A percentile compares a stretch with the other conserved stretches of the same genome.
Conservation (phyloP, 1,140 invertebrate species). For the Drosophila neocordata region DNA sequence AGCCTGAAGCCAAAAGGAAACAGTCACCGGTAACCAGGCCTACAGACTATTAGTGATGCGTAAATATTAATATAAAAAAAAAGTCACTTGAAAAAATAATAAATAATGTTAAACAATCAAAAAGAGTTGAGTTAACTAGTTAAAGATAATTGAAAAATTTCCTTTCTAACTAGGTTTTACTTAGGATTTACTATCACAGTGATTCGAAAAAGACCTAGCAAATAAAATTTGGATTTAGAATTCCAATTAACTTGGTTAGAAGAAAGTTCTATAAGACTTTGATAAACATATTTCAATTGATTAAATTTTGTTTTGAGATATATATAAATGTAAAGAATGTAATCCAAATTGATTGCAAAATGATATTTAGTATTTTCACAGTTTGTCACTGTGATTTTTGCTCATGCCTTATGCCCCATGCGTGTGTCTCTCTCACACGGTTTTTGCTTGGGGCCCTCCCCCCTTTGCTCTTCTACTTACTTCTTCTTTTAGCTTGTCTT, state of each 20-base stretch:
- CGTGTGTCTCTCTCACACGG: slow-evolving; percentile 41
- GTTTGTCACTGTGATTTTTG: slow-evolving; percentile 26
- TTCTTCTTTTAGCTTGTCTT: slow-evolving; percentile 21
- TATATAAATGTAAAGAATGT: too few species aligned
- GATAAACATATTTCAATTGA: background rate
- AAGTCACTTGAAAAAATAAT: too few species aligned
- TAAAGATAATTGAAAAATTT: too few species aligned
- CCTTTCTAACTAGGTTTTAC: too few species aligned
- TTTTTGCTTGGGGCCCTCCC: background rate
- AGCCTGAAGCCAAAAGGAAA: slow-evolving; percentile 40
- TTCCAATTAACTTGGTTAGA: too few species aligned
- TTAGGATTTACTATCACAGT: too few species aligned
- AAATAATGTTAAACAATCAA: too few species aligned
- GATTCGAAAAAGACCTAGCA: too few species aligned
- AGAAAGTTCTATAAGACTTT: too few species aligned
- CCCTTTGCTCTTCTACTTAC: background rate
- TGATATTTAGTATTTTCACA: background rate
- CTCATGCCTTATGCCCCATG: slow-evolving; percentile 41
- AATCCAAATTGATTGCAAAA: background rate
- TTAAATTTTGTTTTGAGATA: background rate
- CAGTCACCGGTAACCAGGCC: slow-evolving; percentile 18
- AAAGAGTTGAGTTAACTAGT: too few species aligned
- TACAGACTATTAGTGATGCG: slow-evolving; percentile 35
- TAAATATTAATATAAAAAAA: too few species aligned
- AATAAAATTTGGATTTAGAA: too few species aligned